Conservation (phyloP, 2,113 vertebrate species). For the Craseonycteris thonglongyai region DNA sequence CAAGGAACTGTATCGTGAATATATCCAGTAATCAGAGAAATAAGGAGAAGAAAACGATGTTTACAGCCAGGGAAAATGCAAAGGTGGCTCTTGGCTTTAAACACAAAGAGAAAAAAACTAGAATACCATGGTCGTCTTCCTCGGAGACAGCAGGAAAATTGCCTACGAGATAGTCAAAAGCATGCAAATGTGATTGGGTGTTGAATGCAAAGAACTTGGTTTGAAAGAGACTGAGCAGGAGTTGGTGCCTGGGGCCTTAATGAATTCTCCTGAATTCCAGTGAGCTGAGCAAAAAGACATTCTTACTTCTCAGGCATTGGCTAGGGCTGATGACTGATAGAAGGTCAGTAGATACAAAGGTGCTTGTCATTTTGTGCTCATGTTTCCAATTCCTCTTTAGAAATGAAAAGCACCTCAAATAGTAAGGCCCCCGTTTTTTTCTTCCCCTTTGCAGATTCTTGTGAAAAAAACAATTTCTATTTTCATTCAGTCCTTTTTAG, state of each 20-base stretch:
- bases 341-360: background rate
- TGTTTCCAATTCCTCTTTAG: background rate
- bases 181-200: conserved; percentile 73
- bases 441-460: background rate
- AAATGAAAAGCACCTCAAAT: background rate
- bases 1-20: background rate
- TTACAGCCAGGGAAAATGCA: conserved; percentile 33
- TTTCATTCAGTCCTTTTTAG: background rate
- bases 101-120: background rate
- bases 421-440: background rate
- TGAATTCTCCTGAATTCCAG: background rate
- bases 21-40: conserved; percentile 48
- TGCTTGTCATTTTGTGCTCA: background rate
- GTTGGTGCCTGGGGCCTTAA: background rate
- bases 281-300: background rate
- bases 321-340: background rate
- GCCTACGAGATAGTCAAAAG: conserved; percentile 33
- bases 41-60: background rate
- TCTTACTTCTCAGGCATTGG: background rate
- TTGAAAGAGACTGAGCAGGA: conserved; percentile 5
- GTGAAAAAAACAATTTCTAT: background rate
- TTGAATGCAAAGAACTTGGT: conserved; percentile 60
- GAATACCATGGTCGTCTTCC: conserved; percentile 51
- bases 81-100: background rate
- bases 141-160: conserved; percentile 39